These are phyloP conservation scores for Camponotus fellah DNA, from an alignment of 2,888 invertebrate species.

Conservation along the genomic window DNA sequence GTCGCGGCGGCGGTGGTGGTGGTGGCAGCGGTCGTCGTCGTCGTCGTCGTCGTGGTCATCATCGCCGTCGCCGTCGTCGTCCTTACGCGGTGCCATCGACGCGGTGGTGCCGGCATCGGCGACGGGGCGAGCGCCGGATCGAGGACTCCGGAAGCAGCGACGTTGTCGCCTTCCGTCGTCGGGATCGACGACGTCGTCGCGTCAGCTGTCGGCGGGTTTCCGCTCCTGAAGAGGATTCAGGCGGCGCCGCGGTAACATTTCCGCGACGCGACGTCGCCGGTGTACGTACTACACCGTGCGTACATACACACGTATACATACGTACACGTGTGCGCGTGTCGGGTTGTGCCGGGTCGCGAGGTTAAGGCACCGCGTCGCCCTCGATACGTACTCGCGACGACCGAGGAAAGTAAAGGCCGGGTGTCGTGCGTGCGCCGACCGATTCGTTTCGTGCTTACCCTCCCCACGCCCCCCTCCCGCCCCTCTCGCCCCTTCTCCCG, in stretches of 20 bases:
- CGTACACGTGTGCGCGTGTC: not conserved
- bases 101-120: constrained; percentile 76
- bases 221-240: constrained; percentile 27
- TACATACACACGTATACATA: not conserved
- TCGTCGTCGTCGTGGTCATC: not conserved
- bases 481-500: too few species aligned
- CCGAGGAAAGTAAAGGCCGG: constrained; percentile 66
- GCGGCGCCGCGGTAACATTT: constrained; percentile 35
- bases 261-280: constrained; percentile 41
- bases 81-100: constrained; percentile 76
- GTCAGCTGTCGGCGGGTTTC: constrained; percentile 15
- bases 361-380: constrained; percentile 69
- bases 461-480: too few species aligned
- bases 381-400: constrained; percentile 60
- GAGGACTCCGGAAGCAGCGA: constrained; percentile 58
- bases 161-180: constrained; percentile 59
- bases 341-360: constrained; percentile 66
- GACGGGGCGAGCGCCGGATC: constrained; percentile 75
- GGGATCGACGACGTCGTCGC: constrained; percentile 16
- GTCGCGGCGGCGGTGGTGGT: constrained; percentile 64
- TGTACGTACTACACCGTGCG: not conserved
- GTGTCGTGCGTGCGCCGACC: constrained; percentile 65
- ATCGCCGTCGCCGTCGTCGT: constrained; percentile 28
- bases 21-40: constrained; percentile 47
- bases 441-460: constrained; percentile 30